Evolutionary conservation across 2,797 vertebrate genomes (phyloP).

Genomic region (Bryconaethiops microstoma): DNA sequence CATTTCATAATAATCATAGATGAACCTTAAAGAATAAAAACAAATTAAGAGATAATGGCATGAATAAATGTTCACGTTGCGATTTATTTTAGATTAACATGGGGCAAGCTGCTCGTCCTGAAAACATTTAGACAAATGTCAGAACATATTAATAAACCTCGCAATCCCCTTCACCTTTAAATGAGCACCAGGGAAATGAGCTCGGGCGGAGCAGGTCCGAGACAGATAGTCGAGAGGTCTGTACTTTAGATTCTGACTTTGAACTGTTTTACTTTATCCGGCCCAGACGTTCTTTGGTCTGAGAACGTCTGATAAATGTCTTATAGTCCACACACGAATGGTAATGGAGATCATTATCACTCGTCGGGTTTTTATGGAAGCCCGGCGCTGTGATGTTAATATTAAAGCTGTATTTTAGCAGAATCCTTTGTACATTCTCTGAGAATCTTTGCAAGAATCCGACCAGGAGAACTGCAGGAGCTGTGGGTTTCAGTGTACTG

Average conservation of each 20-base stretch:
- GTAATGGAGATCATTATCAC: slow-evolving; percentile 13
- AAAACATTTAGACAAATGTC: neutral
- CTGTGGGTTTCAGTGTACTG: neutral
- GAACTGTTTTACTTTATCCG: neutral
- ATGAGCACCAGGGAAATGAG: neutral
- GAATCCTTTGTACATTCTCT: too few relatives aligned
- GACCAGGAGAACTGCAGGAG: too few relatives aligned
- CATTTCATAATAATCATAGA: neutral
- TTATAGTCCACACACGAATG: slow-evolving; percentile 7
- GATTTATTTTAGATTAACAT: neutral
- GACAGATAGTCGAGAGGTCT: neutral
- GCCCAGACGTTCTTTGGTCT: neutral
- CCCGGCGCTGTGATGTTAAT: neutral
- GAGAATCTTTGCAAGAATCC: neutral
- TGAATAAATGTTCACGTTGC: too few relatives aligned
- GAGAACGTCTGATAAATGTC: slow-evolving; percentile 39
- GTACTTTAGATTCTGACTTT: slow-evolving; percentile 6
- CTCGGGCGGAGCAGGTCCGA: neutral
- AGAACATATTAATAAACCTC: slow-evolving; percentile 12
- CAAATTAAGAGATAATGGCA: neutral
- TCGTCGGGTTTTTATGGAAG: slow-evolving; percentile 16
- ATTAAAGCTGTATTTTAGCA: neutral
- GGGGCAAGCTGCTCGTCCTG: neutral
- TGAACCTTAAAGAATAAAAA: neutral
- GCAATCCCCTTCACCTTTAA: slow-evolving; percentile 9